Evolutionary conservation across 2,113 vertebrate species (phyloP).

Genomic region (Boleophthalmus pectinirostris): DNA sequence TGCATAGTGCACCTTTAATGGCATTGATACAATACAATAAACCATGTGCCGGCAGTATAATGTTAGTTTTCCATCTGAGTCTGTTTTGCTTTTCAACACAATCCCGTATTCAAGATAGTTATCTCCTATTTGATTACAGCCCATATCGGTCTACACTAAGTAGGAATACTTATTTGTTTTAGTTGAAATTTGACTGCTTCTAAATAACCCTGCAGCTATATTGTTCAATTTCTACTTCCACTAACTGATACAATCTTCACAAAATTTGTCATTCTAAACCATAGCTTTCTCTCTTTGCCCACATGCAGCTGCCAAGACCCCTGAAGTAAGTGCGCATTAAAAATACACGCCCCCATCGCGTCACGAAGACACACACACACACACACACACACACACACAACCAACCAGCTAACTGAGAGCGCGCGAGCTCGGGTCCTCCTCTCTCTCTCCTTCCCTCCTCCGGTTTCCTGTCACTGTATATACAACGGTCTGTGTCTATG

Average conservation of each 20-base stretch:
- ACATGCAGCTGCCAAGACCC: neutral
- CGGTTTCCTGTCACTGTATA: constrained; percentile 55
- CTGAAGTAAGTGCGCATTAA: neutral
- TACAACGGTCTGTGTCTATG: constrained; percentile 12
- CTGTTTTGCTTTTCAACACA: too few species aligned
- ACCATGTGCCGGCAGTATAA: too few species aligned
- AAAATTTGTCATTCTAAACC: neutral
- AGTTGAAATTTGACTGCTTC: neutral
- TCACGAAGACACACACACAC: constrained; percentile 4
- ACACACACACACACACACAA: neutral
- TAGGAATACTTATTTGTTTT: neutral
- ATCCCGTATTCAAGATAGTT: too few species aligned
- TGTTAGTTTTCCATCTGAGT: too few species aligned
- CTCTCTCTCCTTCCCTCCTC: constrained; percentile 20
- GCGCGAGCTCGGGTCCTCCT: constrained; percentile 20
- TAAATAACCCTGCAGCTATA: too few species aligned
- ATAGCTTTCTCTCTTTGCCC: neutral
- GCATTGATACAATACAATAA: too few species aligned
- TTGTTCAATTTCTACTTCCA: neutral
- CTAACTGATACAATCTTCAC: neutral
- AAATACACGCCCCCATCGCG: neutral
- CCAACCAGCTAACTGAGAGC: neutral
- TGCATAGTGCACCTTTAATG: too few species aligned
- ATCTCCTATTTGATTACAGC: neutral
- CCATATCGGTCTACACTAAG: neutral